phyloP scores from a whole-genome alignment of 2,113 vertebrate genomes.

The Climacteris rufus region DNA sequence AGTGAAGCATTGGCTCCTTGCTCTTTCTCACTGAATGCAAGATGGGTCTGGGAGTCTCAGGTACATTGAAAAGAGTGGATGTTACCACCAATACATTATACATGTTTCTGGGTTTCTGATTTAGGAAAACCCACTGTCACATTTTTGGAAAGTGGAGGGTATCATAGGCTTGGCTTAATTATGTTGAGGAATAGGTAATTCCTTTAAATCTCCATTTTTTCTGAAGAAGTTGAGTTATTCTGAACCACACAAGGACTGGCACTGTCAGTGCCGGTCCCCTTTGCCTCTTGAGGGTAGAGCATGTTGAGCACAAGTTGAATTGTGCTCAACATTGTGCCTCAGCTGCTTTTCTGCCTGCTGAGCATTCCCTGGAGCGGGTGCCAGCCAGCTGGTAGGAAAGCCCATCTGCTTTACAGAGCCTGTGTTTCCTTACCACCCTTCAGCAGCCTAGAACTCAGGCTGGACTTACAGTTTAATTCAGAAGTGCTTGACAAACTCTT shows the following conservation, averaged over 20 bases:
- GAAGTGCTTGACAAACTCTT: neutral
- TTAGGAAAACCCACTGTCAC: neutral
- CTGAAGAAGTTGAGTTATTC: neutral
- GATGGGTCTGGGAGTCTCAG: neutral
- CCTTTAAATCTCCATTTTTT: neutral
- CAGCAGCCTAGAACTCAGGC: neutral
- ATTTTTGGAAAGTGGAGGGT: neutral
- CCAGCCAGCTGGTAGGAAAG: neutral
- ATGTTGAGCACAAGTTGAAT: neutral
- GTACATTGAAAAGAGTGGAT: neutral
- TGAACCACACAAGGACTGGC: neutral
- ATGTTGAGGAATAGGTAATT: neutral
- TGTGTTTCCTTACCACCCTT: neutral
- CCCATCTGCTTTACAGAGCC: neutral
- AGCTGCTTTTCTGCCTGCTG: neutral
- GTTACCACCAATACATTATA: neutral
- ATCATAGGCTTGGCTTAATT: neutral
- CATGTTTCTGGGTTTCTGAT: neutral
- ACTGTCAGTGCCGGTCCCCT: neutral
- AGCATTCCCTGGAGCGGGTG: fast-evolving
- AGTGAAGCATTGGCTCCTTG: neutral
- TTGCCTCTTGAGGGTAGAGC: neutral
- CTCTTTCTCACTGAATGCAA: neutral
- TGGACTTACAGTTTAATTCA: neutral
- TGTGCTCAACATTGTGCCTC: neutral